Evolutionary conservation across 2,797 vertebrate species (phyloP), one percentile per base, ranked within the genome.

Genomic region (Coccyzus lansbergi): DNA sequence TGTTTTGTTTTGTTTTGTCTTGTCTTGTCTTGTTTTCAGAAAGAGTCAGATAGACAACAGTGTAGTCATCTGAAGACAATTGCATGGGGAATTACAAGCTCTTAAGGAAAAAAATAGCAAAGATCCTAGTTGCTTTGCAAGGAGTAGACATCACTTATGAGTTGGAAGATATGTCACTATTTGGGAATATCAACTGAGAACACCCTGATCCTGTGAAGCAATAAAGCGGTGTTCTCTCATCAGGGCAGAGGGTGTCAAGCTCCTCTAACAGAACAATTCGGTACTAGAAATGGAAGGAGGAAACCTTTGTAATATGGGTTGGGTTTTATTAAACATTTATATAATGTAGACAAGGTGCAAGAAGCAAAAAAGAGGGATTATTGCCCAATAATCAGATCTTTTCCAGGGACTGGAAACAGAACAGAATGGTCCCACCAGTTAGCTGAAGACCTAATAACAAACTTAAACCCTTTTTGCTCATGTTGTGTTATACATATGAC

Each of bases 281-380:
- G 46, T n/a, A 40, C 12, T 48, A 65, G 49, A 83, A 91, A 85
- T 12, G 13, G 33, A 92, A 92, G 18, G 7, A 82, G 7, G 12
- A 92, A 86, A 24, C 10, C 20, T 67, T 88, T 59, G 42, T 68
- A 89, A 77, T 53, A 80, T 83, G 11, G 17, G 2, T 2, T 26
- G 4, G 85, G 85, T 83, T 46, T 44, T 71, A 62, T 75, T 51
- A 93, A 92, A 89, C 68, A 81, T 78, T 89, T 77, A 88, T 71
- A 78, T 21, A 25, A 38, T 8, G 28, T 51, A 12, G 51, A 75
- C 82, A 87, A 8, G 4, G 70, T 89, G 20, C 44, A 87, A 48
- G 14, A 68, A 15, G 58, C 69, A 91, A 86, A 85, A 49, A 53
- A 31, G 13, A 88, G 77, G 44, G 29, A 83, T 64, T 13, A 68